Base-by-base conservation (phyloP, 2,113 vertebrate species). In the Oncorhynchus keta region DNA sequence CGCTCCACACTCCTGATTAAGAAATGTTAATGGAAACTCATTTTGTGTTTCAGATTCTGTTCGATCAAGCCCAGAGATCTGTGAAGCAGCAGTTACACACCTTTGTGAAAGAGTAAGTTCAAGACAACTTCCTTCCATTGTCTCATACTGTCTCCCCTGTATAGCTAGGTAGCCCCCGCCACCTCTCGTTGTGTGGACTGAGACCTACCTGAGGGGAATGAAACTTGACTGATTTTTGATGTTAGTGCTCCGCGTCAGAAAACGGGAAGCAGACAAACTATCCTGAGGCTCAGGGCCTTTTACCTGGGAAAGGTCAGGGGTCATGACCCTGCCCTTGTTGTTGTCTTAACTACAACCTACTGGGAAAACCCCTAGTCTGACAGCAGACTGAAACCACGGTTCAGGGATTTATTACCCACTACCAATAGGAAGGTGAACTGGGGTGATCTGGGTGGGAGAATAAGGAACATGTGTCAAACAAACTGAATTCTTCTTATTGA, bases 51-150 rank as follows among this genome's bases (percentile, higher is more conserved):
- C 92, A 99, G 97, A 97, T 99, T 77, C 94, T 99, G 65, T 99
- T 98, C 26, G 98, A 99, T 88, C 98, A 99, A 89, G 97, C 98
- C 1, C 98, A 99, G 93, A 93, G 97, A 59, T 98, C 97, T 0
- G 96, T 99, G 55, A 94, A 96, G 80, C 96, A 98, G 81, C 97
- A 99, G 91, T 83, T 99, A 80, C 95, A 99, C 89, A 98, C 95
- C 83, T 99, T 99, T 82, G 94, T 99, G 51, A 99, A 97, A 90
- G 97, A 99, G 98, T 99, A 90, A 99, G 98, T 96, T 13, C 11
- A 7, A 62, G 3, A 22, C n/a, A 11, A 24, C 59, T 22, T 22
- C 18, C 55, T 22, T 62, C 59, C 51, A 18, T 55, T 14, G 51
- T 16, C 13, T 5, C 16, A 55, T 18, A 55, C 13, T 55, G 12